phyloP scores from a whole-genome alignment of 1,140 invertebrate species.

The Eubasilissa regina region DNA sequence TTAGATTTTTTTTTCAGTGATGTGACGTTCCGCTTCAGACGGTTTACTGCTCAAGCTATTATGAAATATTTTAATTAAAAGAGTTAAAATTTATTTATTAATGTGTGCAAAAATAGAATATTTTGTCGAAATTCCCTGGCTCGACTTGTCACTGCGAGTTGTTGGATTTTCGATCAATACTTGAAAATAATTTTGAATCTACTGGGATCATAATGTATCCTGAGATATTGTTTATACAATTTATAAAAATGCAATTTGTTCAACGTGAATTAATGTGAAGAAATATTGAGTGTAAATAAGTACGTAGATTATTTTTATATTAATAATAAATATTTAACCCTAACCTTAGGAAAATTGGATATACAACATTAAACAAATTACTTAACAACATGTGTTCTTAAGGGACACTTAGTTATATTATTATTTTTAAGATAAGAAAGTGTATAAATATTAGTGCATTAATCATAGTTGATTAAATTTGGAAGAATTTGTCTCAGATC shows the following conservation, averaged over 20 bases:
- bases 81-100: background rate
- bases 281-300: conserved; percentile 35
- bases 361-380: conserved; percentile 11
- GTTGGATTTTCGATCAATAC: background rate
- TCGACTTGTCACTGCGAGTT: background rate
- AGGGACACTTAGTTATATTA: background rate
- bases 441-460: conserved; percentile 11
- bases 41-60: too few relatives aligned
- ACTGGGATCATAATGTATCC: background rate
- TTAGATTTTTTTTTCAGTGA: background rate
- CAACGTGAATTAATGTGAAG: conserved; percentile 10
- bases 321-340: conserved; percentile 36
- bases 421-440: conserved; percentile 12
- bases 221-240: background rate
- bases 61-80: too few relatives aligned
- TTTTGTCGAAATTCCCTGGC: background rate
- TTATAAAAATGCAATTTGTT: conserved; percentile 19
- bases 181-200: background rate
- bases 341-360: conserved; percentile 29
- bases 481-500: conserved; percentile 10
- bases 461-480: conserved; percentile 2
- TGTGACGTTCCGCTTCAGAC: too few relatives aligned
- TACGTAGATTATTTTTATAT: conserved; percentile 36
- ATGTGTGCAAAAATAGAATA: background rate
- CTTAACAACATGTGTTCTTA: conserved; percentile 10